Evolutionary conservation across 64 coral and sea anemone genomes (phyloP), one percentile per base, ranked within the genome.

Genomic region (Montipora cactus): DNA sequence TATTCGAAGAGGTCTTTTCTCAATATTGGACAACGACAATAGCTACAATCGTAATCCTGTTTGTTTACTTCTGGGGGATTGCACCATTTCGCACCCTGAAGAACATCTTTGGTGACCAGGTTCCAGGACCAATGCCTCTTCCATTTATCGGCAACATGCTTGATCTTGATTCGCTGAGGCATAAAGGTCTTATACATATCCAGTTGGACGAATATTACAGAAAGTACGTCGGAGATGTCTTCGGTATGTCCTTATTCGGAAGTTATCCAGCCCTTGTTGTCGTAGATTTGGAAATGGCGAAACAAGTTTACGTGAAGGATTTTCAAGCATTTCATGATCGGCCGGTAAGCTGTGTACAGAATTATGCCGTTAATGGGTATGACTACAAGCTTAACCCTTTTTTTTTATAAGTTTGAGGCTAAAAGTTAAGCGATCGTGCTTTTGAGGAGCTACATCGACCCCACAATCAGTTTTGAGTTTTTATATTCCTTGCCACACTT

Each of bases 121-220:
- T 88, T 74, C 85, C 85, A 15, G 85, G 85, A 7, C 85, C 85
- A 1, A 88, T 11, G 13, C 37, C 69, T 49, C 44, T 90, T 21
- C 76, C 88, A 46, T 67, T 90, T 55, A 90, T 90, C 59, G 88
- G 88, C 8, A 75, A 77, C 45, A n/a, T 79, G 73, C n/a, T n/a
- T n/a, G n/a, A n/a, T n/a, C 88, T 62, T 53, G 76, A 77, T 76
- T 4, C 15, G 5, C 20, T 90, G 8, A 90, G 59, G 25, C 23
- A 77, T n/a, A 78, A 67, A 55, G 58, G 88, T 6, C 23, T 14
- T 28, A 18, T 69, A 2, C 88, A 90, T 79, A 12, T 79, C 0
- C 88, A 90, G 51, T 46, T 90, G 1, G 88, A 90, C 23, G 88
- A 90, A 25, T 90, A 90, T 19, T 90, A 79, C 76, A 90, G 68